A percentile compares a stretch with the other conserved stretches of the same genome.
These are phyloP conservation scores for Palythoa heliodiscus DNA, from an alignment of 92 coral and sea anemone species.

Conservation along the genomic window DNA sequence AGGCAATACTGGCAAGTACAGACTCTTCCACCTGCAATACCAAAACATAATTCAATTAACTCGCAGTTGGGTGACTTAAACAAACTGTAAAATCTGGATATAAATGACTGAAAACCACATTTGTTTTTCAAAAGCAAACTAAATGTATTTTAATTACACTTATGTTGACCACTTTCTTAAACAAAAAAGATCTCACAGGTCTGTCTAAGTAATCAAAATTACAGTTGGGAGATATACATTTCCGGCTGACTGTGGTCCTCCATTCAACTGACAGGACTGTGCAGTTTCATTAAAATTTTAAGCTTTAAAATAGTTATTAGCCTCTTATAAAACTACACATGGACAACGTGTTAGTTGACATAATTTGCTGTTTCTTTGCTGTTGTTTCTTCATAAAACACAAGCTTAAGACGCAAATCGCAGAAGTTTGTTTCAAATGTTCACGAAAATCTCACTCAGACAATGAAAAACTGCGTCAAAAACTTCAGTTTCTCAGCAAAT, in stretches of 20 bases:
- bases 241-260: background rate
- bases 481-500: too few relatives aligned
- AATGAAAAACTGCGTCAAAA: background rate
- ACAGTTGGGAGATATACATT: constrained; percentile 7
- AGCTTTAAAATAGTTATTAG: constrained; percentile 12
- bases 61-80: constrained; percentile 39
- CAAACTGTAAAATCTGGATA: constrained; percentile 11
- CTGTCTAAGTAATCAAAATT: constrained; percentile 17
- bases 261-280: constrained; percentile 2
- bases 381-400: background rate
- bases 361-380: background rate
- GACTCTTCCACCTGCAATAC: constrained; percentile 81
- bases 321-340: background rate
- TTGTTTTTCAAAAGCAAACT: constrained; percentile 42
- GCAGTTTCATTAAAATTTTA: constrained; percentile 37
- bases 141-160: constrained; percentile 38
- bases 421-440: background rate
- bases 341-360: background rate
- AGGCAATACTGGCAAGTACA: constrained; percentile 92
- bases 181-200: constrained; percentile 10
- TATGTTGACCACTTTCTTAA: constrained; percentile 21
- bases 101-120: constrained; percentile 34
- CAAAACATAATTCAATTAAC: constrained; percentile 36
- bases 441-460: background rate
- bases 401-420: background rate